A percentile compares a stretch with the other conserved stretches of the same genome.
Conservation (phyloP, 2,888 invertebrate genomes). For the Tridacna gigas region DNA sequence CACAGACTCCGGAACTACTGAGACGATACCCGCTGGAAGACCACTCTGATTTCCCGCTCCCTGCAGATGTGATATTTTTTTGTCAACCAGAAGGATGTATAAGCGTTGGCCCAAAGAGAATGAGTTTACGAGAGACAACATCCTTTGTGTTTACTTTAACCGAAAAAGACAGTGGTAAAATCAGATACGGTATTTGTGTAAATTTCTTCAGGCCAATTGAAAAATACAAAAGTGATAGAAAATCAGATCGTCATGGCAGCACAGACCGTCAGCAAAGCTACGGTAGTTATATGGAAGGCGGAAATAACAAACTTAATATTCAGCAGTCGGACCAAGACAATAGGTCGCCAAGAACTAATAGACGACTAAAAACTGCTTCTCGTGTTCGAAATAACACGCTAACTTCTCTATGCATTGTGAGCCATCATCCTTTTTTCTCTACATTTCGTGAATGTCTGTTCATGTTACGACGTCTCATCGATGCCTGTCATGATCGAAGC, state of each 20-base stretch:
- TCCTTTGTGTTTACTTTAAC: constrained; percentile 99
- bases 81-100: constrained; percentile 99
- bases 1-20: constrained; percentile 95
- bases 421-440: constrained; percentile 99
- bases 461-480: constrained; percentile 97
- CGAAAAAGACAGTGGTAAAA: constrained; percentile 96
- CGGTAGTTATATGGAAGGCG: constrained; percentile 61
- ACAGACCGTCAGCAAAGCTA: constrained; percentile 60
- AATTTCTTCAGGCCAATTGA: constrained; percentile 97
- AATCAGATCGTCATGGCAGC: constrained; percentile 62
- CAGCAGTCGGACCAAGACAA: constrained; percentile 71
- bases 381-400: constrained; percentile 93
- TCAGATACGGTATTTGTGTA: constrained; percentile 96
- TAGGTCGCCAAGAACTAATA: constrained; percentile 79
- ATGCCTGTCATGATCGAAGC: constrained; percentile 96
- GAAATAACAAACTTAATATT: constrained; percentile 62
- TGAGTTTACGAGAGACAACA: constrained; percentile 91
- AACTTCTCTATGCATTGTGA: constrained; percentile 98
- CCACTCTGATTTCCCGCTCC: constrained; percentile 98
- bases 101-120: constrained; percentile 91
- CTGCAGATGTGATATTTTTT: constrained; percentile 99
- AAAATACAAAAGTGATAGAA: constrained; percentile 73
- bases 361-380: constrained; percentile 77
- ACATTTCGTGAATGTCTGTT: constrained; percentile 99
- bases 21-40: constrained; percentile 96